Evolutionary conservation across 1,140 invertebrate genomes (phyloP).

Genomic region (Drosophila littoralis): DNA sequence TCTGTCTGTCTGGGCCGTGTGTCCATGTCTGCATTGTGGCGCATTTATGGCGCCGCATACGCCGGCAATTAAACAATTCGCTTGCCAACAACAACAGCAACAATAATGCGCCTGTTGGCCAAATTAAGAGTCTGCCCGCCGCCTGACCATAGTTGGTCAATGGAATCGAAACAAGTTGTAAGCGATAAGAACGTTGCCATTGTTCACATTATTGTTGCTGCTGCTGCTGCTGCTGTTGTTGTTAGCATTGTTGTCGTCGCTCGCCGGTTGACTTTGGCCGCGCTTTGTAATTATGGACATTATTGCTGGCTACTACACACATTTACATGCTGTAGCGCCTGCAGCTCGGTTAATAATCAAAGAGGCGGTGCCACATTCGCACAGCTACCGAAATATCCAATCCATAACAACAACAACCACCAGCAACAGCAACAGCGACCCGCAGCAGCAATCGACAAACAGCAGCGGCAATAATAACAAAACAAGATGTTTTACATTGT

Average conservation of each 20-base stretch:
- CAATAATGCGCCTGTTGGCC: slow-evolving; percentile 68
- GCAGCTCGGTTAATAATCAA: slow-evolving; percentile 44
- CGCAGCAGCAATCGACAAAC: background rate
- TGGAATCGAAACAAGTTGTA: slow-evolving; percentile 80
- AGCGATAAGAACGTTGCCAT: slow-evolving; percentile 72
- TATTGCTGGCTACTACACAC: slow-evolving; percentile 50
- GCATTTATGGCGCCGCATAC: slow-evolving; percentile 81
- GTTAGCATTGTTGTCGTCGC: slow-evolving; percentile 61
- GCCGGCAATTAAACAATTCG: slow-evolving; percentile 79
- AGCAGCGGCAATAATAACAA: slow-evolving; percentile 16
- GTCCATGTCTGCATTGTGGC: slow-evolving; percentile 55
- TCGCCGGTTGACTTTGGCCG: slow-evolving; percentile 59
- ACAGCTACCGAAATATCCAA: slow-evolving; percentile 65
- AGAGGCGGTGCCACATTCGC: slow-evolving; percentile 56
- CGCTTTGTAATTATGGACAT: slow-evolving; percentile 71
- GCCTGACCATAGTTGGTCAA: slow-evolving; percentile 75
- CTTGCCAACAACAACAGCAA: slow-evolving; percentile 32
- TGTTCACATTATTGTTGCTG: slow-evolving; percentile 48
- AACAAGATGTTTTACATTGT: slow-evolving; percentile 32
- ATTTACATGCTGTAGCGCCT: slow-evolving; percentile 54
- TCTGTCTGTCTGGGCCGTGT: background rate
- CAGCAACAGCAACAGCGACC: slow-evolving; percentile 14
- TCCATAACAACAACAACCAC: slow-evolving; percentile 19
- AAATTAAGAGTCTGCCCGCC: slow-evolving; percentile 59
- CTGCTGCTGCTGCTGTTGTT: slow-evolving; percentile 29